Evolutionary conservation across 2,888 invertebrate species (phyloP).

Genomic region (Ophioninae sp.): DNA sequence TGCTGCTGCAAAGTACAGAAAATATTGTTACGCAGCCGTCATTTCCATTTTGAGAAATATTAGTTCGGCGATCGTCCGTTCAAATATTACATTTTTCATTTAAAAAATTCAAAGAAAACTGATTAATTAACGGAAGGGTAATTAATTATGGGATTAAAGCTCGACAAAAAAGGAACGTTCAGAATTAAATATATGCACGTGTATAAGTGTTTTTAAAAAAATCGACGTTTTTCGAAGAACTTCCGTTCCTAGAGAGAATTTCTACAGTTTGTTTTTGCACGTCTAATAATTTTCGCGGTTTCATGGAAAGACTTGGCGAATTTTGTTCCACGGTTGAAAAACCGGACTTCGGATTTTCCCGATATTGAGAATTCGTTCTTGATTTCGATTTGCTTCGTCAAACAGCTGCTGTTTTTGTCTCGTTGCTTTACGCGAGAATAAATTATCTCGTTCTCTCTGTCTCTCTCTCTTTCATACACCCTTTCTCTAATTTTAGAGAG

Average conservation of each 20-base stretch:
- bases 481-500: slow-evolving; percentile 58
- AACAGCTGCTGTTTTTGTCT: slow-evolving; percentile 19
- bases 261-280: neutral
- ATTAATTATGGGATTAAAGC: too few species aligned
- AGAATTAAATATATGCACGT: too few species aligned
- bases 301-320: neutral
- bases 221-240: too few species aligned
- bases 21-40: neutral
- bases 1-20: slow-evolving; percentile 46
- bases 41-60: neutral
- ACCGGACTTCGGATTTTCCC: neutral
- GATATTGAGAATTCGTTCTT: neutral
- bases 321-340: neutral
- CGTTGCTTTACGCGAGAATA: slow-evolving; percentile 24
- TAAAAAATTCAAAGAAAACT: too few species aligned
- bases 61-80: neutral
- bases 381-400: too few species aligned
- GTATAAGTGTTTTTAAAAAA: too few species aligned
- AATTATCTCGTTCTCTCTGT: slow-evolving; percentile 6
- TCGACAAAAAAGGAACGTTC: too few species aligned
- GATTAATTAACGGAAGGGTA: too few species aligned
- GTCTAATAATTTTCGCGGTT: neutral
- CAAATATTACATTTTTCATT: neutral
- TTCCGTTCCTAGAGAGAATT: neutral
- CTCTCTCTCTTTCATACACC: slow-evolving; percentile 9